Evolutionary conservation across 1,140 invertebrate genomes (phyloP), one percentile per base, ranked within the genome.

Genomic region (Bombus haemorrhoidalis): DNA sequence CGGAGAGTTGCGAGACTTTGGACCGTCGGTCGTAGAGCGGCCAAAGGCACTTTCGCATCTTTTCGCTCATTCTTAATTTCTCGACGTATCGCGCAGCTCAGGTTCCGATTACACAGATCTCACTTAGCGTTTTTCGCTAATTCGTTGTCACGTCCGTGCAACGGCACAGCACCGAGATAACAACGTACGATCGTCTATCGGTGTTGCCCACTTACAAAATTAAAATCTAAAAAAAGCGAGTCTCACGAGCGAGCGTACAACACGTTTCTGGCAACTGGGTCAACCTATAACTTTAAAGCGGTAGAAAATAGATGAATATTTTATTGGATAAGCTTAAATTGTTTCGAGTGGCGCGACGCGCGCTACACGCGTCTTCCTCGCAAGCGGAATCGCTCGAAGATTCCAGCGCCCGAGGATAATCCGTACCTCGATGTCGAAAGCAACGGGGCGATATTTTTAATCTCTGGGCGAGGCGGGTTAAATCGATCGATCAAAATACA

Each of bases 401-500:
- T 62, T 5, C 2, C 28, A 13, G 4, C 5, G 18, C 8, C 3
- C 25, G 28, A n/a, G 3, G 12, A n/a, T 28, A n/a, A 62, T 62
- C 59, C 0, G n/a, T 15, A 1, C 13, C 6, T 6, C 32, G 32
- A 25, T 4, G 66, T 18, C 18, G 1, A 37, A 37, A 8, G 66
- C 18, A 8, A 39, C n/a, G 28, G 2, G 76, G 13, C 37, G 32
- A 39, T 78, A 41, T 66, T 43, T 43, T 22, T 25, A 25, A 34
- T 43, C 76, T 15, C 15, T 2, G 15, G 13, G 15, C 4, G 0
- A 3, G 28, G 43, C 0, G 12, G 25, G 43, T 37, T 28, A 53
- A 74, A 82, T 82, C 76, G 81, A 87, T 81, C 72, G 53, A 66
- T 83, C 71, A 62, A 77, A 71, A 79, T 68, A 68, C 59, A 77